Base-by-base conservation (phyloP, 1,140 invertebrate genomes). In the Heliothis virescens region DNA sequence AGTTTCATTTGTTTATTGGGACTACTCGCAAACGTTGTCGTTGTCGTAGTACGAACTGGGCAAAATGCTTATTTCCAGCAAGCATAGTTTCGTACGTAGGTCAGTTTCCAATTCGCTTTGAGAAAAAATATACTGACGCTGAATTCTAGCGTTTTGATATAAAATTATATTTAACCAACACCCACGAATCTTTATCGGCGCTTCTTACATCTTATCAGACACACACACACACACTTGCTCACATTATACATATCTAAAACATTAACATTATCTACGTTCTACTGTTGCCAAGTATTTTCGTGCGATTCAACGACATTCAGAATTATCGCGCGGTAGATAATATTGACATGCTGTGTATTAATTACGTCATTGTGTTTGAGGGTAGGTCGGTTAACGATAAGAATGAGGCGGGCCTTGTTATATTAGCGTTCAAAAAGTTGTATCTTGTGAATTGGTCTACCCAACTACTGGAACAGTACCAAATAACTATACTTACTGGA, bases 141-240 rank as follows among this genome's bases (percentile, higher is more conserved):
- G n/a, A 34, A 13, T 34, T 29, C 12, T 63, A 2, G 60, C 29
- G 13, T 16, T 41, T 63, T 16, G 15, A 62, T 62, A 41, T 13
- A 65, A 29, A 62, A 29, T 13, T 67, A 48, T 67, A 67, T 48
- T 48, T 67, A 59, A 26, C 15, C 10, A 67, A 67, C 63, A 48
- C 63, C 63, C 16, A 48, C 63, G 41, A 48, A 48, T 48, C 55
- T 48, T 67, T 67, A 63, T 63, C 29, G 3, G 3, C 2, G 29
- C 34, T 63, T 63, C 60, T 41, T 63, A 29, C 41, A 65, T 65
- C 41, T 65, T 65, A 65, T 65, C 62, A 65, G 7, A 65, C 41
- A 48, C 41, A 15, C n/a, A n/a, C 59, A 34, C 7, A 34, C 2
- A 4, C 4, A 34, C 29, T 4, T 34, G 4, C 29, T 34, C 29